These are phyloP conservation scores for Busseola fusca DNA, from an alignment of 2,888 invertebrate genomes.

Conservation along the genomic window DNA sequence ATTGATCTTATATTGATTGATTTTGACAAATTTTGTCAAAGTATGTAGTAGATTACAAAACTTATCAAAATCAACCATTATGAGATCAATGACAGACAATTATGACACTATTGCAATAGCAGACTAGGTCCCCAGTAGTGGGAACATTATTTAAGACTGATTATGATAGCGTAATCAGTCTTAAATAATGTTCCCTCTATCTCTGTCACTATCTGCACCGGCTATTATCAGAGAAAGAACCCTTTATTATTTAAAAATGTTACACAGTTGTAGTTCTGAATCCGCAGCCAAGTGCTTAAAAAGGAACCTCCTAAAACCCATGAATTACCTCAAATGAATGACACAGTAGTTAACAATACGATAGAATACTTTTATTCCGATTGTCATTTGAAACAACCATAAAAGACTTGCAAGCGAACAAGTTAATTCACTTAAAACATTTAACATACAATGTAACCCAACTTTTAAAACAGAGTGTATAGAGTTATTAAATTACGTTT, in stretches of 20 bases:
- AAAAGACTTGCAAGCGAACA: conserved; percentile 17
- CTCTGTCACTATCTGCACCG: too few relatives aligned
- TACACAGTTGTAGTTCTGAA: neutral
- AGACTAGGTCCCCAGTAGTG: neutral
- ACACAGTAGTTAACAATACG: neutral
- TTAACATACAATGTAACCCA: conserved; percentile 51
- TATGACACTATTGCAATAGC: too few relatives aligned
- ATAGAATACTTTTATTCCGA: conserved; percentile 9
- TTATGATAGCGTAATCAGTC: too few relatives aligned
- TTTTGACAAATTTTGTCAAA: too few relatives aligned
- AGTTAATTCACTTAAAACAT: conserved; percentile 20
- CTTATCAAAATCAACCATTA: too few relatives aligned
- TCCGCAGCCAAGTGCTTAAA: neutral
- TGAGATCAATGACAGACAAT: too few relatives aligned
- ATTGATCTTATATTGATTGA: too few relatives aligned
- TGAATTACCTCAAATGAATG: neutral
- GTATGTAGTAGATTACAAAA: too few relatives aligned
- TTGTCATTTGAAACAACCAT: conserved; percentile 4
- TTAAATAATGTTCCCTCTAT: too few relatives aligned
- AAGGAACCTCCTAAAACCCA: neutral
- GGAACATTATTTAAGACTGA: too few relatives aligned
- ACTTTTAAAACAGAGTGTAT: conserved; percentile 50
- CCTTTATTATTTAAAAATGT: neutral
- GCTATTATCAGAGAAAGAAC: neutral
- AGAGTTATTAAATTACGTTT: conserved; percentile 67